Percentiles rank a stretch among this genome's conserved stretches.
Evolutionary conservation across 2,888 invertebrate genomes (phyloP).

Genomic region (Seira musarum): DNA sequence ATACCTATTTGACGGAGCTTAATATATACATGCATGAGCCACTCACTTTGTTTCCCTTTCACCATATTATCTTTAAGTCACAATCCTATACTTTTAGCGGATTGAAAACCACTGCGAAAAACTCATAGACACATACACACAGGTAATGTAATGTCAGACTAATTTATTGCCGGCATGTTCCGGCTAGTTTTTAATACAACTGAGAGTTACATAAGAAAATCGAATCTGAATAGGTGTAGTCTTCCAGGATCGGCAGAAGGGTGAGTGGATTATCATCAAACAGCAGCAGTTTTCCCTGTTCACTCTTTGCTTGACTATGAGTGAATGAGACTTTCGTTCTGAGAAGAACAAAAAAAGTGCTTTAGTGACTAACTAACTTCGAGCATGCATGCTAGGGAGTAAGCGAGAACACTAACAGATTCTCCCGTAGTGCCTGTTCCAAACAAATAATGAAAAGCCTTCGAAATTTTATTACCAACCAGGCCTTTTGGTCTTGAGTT

Average conservation of each 20-base stretch:
- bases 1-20: too few relatives aligned
- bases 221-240: slow-evolving; percentile 7
- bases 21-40: background rate
- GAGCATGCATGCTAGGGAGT: too few relatives aligned
- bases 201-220: slow-evolving; percentile 39
- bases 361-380: slow-evolving; percentile 34
- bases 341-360: slow-evolving; percentile 11
- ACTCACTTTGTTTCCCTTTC: background rate
- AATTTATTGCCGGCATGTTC: slow-evolving; percentile 46
- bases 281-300: background rate
- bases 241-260: too few relatives aligned
- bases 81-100: background rate
- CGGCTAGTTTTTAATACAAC: slow-evolving; percentile 32
- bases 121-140: slow-evolving; percentile 7
- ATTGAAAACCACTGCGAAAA: too few relatives aligned
- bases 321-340: slow-evolving; percentile 16
- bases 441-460: too few relatives aligned
- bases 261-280: background rate
- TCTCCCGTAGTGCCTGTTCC: too few relatives aligned
- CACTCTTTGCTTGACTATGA: background rate
- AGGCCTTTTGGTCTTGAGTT: too few relatives aligned
- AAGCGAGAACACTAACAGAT: too few relatives aligned
- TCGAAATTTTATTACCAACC: too few relatives aligned
- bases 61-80: background rate
- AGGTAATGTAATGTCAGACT: slow-evolving; percentile 51